phyloP scores from a whole-genome alignment of 2,797 vertebrate species.

The Trematomus bernacchii region DNA sequence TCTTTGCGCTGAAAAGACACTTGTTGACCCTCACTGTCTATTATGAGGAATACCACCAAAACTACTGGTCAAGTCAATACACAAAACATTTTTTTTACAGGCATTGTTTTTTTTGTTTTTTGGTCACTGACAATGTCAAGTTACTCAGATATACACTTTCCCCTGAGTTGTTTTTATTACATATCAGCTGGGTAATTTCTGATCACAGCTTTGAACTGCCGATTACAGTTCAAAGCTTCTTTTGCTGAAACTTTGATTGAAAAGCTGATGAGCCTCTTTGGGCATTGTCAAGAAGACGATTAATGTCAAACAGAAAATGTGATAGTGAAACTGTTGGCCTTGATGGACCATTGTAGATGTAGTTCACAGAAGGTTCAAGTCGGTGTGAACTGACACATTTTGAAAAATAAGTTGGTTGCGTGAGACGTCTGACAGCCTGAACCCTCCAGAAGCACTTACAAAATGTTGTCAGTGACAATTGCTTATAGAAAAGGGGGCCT shows the following conservation, averaged over 20 bases:
- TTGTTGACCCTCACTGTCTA: not conserved
- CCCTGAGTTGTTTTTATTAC: no score
- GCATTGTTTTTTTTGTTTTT: not conserved
- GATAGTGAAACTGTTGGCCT: not conserved
- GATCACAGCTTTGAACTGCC: no score
- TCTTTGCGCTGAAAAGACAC: slow-evolving; percentile 25
- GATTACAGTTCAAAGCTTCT: no score
- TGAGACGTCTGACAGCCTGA: slow-evolving; percentile 43
- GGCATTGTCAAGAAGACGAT: no score
- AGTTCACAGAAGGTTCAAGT: slow-evolving; percentile 6
- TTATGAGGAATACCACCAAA: not conserved
- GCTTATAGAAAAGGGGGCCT: slow-evolving; percentile 20
- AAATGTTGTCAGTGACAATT: slow-evolving; percentile 30
- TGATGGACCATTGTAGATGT: not conserved
- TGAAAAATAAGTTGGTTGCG: slow-evolving; percentile 28
- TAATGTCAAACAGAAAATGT: not conserved
- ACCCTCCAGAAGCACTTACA: slow-evolving; percentile 53
- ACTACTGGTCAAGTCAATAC: not conserved
- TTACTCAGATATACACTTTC: no score
- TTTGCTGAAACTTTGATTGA: no score
- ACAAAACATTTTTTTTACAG: not conserved
- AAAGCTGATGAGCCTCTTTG: no score
- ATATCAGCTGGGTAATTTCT: no score
- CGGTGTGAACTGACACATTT: slow-evolving; percentile 25
- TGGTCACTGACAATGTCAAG: no score